phyloP scores from a whole-genome alignment of 2,113 vertebrate species.

The Chelonoidis abingdonii region DNA sequence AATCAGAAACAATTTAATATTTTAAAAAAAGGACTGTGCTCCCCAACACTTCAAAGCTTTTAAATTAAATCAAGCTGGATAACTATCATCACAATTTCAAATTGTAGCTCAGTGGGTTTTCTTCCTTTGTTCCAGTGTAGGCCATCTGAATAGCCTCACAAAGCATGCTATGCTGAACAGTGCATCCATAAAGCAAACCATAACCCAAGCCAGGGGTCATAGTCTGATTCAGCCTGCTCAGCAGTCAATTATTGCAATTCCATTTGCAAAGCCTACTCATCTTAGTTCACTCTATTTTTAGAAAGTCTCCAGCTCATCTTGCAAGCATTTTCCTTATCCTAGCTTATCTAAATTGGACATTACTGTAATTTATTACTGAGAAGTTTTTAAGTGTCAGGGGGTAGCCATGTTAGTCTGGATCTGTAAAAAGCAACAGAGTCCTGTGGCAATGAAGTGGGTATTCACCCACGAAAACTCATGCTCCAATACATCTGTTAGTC shows the following conservation, averaged over 20 bases:
- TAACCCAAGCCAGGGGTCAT: neutral
- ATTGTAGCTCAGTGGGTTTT: neutral
- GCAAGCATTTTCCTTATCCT: neutral
- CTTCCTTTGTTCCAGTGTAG: neutral
- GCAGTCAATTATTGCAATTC: neutral
- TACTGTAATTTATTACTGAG: neutral
- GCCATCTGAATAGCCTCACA: neutral
- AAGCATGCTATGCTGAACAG: neutral
- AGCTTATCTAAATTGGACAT: neutral
- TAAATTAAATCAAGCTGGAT: neutral
- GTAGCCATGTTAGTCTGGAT: too few species aligned
- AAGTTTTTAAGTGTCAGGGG: neutral
- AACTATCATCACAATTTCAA: neutral
- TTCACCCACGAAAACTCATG: too few species aligned
- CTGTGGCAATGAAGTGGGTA: too few species aligned
- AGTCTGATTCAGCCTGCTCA: neutral
- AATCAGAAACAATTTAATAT: neutral
- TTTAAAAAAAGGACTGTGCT: constrained; percentile 38
- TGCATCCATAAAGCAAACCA: neutral
- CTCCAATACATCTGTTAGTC: too few species aligned
- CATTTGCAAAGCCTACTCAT: neutral
- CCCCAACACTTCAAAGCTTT: neutral
- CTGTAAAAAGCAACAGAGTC: too few species aligned
- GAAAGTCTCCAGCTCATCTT: neutral
- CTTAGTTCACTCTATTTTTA: neutral